Conservation (phyloP, 2,113 vertebrate species). For the Amphiprion ocellaris region DNA sequence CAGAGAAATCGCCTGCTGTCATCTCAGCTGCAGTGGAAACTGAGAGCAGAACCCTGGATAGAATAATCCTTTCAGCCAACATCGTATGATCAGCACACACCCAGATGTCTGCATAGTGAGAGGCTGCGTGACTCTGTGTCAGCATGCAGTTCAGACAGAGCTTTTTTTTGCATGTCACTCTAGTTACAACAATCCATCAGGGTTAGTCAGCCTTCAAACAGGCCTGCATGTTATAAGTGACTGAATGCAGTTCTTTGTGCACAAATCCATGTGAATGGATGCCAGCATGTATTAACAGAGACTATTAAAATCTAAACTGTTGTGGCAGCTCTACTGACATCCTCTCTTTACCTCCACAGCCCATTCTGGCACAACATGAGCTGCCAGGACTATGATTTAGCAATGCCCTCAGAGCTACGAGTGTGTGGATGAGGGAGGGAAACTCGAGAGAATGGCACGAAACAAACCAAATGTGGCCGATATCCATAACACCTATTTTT, state of each 20-base stretch:
- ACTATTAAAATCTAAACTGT: background rate
- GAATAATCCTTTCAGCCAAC: background rate
- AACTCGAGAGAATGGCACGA: constrained; percentile 10
- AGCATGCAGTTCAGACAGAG: background rate
- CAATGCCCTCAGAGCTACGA: background rate
- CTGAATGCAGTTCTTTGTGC: background rate
- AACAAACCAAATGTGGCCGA: constrained; percentile 4
- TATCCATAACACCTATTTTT: constrained; percentile 64
- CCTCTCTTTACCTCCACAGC: background rate
- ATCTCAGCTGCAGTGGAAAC: background rate
- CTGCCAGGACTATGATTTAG: background rate
- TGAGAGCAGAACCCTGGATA: background rate
- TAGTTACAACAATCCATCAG: background rate
- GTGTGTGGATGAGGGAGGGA: background rate
- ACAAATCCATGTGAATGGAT: background rate
- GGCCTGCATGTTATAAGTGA: background rate
- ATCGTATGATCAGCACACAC: background rate
- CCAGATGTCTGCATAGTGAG: no score
- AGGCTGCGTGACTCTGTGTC: background rate
- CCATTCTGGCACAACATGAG: background rate
- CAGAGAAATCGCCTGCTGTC: background rate
- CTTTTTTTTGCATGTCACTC: background rate
- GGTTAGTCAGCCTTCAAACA: background rate
- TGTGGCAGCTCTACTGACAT: background rate
- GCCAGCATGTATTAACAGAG: background rate